Evolutionary conservation across 2,888 invertebrate species (phyloP).

Genomic region (Scaptomyza caliginosa): DNA sequence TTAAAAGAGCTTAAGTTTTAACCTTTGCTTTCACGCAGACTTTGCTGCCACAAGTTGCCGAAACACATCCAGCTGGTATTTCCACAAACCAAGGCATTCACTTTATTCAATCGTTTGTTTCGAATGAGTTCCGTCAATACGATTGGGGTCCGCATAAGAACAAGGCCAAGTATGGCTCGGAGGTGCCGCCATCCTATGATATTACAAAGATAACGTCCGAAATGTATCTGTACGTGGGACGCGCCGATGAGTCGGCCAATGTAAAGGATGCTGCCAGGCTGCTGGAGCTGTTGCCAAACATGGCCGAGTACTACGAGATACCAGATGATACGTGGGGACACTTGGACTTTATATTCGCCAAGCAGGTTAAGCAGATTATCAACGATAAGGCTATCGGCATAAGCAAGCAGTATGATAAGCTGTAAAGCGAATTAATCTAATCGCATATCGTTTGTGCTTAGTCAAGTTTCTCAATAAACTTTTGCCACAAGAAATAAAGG

Average conservation of each 20-base stretch:
- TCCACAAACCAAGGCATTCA: conserved; percentile 79
- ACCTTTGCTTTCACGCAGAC: conserved; percentile 45
- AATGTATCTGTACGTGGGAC: conserved; percentile 70
- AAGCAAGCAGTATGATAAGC: conserved; percentile 59
- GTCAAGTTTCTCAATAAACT: conserved; percentile 19
- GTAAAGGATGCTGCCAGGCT: conserved; percentile 60
- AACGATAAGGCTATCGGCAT: conserved; percentile 66
- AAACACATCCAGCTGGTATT: conserved; percentile 81
- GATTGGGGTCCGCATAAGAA: conserved; percentile 72
- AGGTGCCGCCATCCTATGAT: conserved; percentile 70
- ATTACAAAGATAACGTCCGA: conserved; percentile 62
- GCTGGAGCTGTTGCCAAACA: conserved; percentile 48
- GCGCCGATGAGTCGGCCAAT: conserved; percentile 68
- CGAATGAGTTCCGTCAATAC: conserved; percentile 69
- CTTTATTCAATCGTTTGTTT: conserved; percentile 64
- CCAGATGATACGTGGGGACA: conserved; percentile 76
- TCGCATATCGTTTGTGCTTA: conserved; percentile 17
- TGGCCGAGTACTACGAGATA: conserved; percentile 62
- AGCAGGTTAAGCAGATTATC: conserved; percentile 65
- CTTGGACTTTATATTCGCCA: conserved; percentile 79
- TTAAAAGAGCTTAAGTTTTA: not conserved
- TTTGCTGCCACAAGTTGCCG: conserved; percentile 67
- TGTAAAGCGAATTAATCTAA: conserved; percentile 34
- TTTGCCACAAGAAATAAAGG: not conserved
- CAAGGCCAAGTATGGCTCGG: conserved; percentile 50